Percentiles rank a stretch among this genome's conserved stretches.
These are phyloP conservation scores for Cnemophilus loriae DNA, from an alignment of 2,113 vertebrate genomes.

Conservation along the genomic window DNA sequence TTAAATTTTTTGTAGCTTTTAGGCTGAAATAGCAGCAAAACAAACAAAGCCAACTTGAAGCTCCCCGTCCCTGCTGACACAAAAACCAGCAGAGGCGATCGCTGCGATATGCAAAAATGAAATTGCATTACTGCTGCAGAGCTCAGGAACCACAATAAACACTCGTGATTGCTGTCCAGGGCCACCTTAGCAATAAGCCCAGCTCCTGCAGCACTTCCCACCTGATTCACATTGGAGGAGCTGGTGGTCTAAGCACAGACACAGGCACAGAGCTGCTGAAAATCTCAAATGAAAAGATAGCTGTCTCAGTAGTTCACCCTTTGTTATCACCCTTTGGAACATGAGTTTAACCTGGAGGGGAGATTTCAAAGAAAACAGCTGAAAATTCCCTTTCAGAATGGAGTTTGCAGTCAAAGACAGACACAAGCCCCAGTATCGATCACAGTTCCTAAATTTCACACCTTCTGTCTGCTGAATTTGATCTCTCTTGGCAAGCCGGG, in stretches of 20 bases:
- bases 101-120: neutral
- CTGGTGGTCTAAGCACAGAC: neutral
- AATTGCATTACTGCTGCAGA: neutral
- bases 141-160: neutral
- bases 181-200: neutral
- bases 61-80: neutral
- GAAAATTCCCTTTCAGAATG: slow-evolving; percentile 12
- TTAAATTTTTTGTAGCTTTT: neutral
- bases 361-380: neutral
- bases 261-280: neutral
- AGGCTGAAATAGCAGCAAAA: neutral
- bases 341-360: neutral
- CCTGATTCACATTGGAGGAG: neutral
- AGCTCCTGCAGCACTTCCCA: neutral
- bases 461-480: slow-evolving; percentile 15
- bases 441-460: slow-evolving; percentile 8
- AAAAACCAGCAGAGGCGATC: neutral
- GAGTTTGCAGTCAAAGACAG: neutral
- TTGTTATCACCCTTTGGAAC: neutral
- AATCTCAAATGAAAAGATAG: neutral
- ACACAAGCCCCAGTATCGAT: neutral
- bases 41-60: neutral
- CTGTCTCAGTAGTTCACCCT: neutral
- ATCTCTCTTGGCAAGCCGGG: neutral
- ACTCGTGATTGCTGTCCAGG: neutral